Evolutionary conservation across 2,888 invertebrate genomes (phyloP).

Genomic region (Drymonia ruficornis): DNA sequence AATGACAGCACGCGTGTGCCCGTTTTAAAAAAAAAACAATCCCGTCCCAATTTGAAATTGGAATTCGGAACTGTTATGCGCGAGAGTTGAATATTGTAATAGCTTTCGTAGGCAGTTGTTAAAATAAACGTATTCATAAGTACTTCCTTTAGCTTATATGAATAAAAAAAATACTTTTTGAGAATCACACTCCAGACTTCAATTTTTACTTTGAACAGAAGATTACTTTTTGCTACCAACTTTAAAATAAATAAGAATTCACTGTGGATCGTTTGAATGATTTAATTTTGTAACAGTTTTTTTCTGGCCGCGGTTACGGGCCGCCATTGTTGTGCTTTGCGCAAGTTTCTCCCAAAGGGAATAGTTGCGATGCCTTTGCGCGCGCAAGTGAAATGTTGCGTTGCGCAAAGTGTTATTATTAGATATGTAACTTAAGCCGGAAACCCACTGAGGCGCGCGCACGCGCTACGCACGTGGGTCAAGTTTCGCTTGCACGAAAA

Average conservation of each 20-base stretch:
- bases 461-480: too few species aligned
- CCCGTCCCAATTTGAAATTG: conserved; percentile 2
- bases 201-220: too few species aligned
- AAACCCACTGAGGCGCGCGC: too few species aligned
- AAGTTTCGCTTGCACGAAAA: too few species aligned
- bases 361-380: conserved; percentile 17
- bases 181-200: too few species aligned
- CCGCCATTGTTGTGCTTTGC: conserved; percentile 33
- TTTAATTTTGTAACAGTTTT: conserved; percentile 23
- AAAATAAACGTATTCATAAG: too few species aligned
- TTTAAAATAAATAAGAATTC: too few species aligned
- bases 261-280: conserved; percentile 26
- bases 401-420: conserved; percentile 8
- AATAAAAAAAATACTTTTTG: too few species aligned
- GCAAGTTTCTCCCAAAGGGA: conserved; percentile 36
- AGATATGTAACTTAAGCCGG: conserved; percentile 19
- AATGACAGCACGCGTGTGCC: background rate
- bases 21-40: background rate
- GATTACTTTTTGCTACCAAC: too few species aligned
- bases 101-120: background rate
- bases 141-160: too few species aligned
- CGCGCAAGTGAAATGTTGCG: conserved; percentile 29
- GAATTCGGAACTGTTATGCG: background rate
- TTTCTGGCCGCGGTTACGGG: conserved; percentile 12
- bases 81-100: background rate